Evolutionary conservation across 2,888 invertebrate species (phyloP), one percentile per base, ranked within the genome.

Genomic region (Lochmaea capreae): DNA sequence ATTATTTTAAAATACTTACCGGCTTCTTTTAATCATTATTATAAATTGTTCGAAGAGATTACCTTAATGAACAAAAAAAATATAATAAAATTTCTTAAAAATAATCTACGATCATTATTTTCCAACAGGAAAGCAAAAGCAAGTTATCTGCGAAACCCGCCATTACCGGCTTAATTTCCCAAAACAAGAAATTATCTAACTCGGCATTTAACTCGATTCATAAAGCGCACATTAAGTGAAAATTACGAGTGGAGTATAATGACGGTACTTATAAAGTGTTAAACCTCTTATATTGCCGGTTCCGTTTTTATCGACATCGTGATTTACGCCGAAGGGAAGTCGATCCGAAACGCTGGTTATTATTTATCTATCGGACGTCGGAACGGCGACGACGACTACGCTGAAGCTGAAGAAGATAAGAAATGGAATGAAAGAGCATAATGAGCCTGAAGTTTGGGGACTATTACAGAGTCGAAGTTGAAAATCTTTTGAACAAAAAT

Each of bases 241-340:
- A 76, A 76, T 76, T 76, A 74, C 76, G 74, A 72, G 70, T 67
- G 65, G 71, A 70, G 67, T 76, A 78, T 76, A 76, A 78, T 76
- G 74, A 65, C 67, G 75, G 71, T 70, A 76, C 75, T 78, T 73
- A 74, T 72, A 75, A 73, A 76, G 75, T 75, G 78, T 75, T 76
- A 78, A 76, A 73, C 73, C 78, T 76, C 72, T 77, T 77, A 76
- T 74, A 78, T 71, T 77, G 74, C 63, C 78, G 69, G 74, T 75
- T 76, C 75, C 73, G 67, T 79, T 79, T 79, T 79, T 79, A 79
- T 79, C 79, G 75, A 77, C 79, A 73, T 43, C 69, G 70, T 77
- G 79, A 79, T 79, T 79, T 76, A 79, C 74, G 76, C 72, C 16
- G 57, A 63, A 72, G 73, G 76, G 76, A 76, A 76, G 71, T 76